Evolutionary conservation across 1,140 invertebrate species (phyloP).

Genomic region (Zophobas morio): DNA sequence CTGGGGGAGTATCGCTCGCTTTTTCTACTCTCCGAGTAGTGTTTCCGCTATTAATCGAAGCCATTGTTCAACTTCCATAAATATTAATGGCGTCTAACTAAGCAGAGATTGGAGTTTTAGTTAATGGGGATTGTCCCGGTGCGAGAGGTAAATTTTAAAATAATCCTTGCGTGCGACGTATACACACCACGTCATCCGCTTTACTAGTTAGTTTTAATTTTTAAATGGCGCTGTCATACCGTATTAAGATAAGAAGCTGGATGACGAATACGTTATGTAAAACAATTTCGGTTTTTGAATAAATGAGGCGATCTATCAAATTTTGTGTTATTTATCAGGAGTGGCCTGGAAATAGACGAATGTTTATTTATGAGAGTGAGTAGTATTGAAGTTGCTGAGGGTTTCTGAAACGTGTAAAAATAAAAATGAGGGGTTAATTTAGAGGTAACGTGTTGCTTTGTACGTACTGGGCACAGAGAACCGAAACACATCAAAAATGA

Average conservation of each 20-base stretch:
- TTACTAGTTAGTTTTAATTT: slow-evolving; percentile 31
- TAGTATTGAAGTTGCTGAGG: background rate
- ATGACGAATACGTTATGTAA: slow-evolving; percentile 17
- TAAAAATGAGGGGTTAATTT: no score
- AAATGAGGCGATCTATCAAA: slow-evolving; percentile 37
- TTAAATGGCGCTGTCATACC: slow-evolving; percentile 38
- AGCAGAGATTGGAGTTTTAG: slow-evolving; percentile 28
- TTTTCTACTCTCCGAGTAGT: slow-evolving; percentile 4
- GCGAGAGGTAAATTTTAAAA: slow-evolving; percentile 27
- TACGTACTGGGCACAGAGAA: no score
- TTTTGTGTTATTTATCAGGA: slow-evolving; percentile 8
- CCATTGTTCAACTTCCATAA: slow-evolving; percentile 30
- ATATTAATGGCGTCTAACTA: slow-evolving; percentile 35
- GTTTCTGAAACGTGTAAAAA: no score
- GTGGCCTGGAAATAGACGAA: no score
- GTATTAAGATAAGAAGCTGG: slow-evolving; percentile 32
- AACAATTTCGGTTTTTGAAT: slow-evolving; percentile 32
- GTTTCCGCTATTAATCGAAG: slow-evolving; percentile 30
- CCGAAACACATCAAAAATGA: no score
- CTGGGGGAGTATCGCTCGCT: slow-evolving; percentile 4
- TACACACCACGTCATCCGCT: slow-evolving; percentile 22
- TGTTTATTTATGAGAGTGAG: slow-evolving; percentile 38
- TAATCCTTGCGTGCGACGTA: slow-evolving; percentile 23
- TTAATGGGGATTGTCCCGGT: slow-evolving; percentile 19
- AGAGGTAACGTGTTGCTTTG: no score